Conservation (phyloP, 1,140 invertebrate species). For the Portunus trituberculatus region DNA sequence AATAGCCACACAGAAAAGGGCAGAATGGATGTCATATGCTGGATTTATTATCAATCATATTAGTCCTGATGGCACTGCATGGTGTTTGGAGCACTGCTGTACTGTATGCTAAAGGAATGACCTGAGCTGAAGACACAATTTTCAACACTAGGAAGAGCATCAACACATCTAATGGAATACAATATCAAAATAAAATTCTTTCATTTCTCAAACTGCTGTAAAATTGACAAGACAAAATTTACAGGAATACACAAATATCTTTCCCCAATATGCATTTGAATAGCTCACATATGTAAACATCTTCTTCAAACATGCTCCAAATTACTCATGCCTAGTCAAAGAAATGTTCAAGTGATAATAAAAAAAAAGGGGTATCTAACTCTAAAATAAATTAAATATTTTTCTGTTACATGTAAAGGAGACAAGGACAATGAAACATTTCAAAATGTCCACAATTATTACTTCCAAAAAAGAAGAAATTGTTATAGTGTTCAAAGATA, state of each 20-base stretch:
- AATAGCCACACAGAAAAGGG: no score
- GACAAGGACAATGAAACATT: no score
- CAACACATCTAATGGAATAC: not conserved
- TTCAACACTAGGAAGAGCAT: not conserved
- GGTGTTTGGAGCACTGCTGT: no score
- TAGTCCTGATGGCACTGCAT: no score
- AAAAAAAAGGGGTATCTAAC: not conserved
- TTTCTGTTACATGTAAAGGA: no score
- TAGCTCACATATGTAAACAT: not conserved
- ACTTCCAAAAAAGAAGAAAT: no score
- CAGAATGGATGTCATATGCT: no score
- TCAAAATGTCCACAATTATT: no score
- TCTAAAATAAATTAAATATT: no score
- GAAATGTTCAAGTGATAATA: not conserved
- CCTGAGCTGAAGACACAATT: conserved; percentile 9
- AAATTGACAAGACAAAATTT: not conserved
- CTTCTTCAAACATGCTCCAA: not conserved
- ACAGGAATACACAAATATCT: not conserved
- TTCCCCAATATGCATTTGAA: not conserved
- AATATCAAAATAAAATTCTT: not conserved
- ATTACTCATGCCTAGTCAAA: not conserved
- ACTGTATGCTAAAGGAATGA: no score
- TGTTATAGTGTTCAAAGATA: no score
- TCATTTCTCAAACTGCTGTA: not conserved
- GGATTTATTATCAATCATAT: no score